Conservation (phyloP, 2,888 invertebrate species). For the Hartigia nigra region DNA sequence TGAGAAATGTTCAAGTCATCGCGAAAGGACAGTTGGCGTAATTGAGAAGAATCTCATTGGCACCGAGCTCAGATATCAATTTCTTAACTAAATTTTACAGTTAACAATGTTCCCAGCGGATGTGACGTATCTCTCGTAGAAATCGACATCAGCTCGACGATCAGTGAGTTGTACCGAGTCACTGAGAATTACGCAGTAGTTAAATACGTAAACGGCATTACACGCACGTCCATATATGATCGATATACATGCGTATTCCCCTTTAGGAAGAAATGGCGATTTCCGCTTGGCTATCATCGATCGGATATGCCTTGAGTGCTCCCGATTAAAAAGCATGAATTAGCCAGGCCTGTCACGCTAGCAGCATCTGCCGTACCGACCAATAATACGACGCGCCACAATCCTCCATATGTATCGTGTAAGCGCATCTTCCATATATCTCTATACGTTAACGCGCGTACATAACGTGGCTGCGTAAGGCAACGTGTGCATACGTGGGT, state of each 20-base stretch:
- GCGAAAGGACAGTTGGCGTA: constrained; percentile 43
- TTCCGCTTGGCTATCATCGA: background rate
- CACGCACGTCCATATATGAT: background rate
- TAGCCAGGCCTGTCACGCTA: background rate
- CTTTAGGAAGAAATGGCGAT: background rate
- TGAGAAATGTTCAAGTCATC: background rate
- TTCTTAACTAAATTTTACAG: background rate
- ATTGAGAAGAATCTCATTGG: constrained; percentile 31
- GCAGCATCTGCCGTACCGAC: background rate
- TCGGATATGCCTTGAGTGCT: background rate
- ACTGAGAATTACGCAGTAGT: background rate
- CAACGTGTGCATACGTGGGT: constrained; percentile 39
- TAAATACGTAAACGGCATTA: background rate
- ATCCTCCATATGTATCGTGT: background rate
- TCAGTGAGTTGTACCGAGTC: background rate
- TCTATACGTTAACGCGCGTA: constrained; percentile 11
- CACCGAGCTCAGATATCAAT: background rate
- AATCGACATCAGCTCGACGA: background rate
- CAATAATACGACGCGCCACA: background rate
- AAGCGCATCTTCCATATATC: background rate
- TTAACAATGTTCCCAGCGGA: background rate
- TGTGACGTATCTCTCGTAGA: background rate
- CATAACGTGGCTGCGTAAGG: constrained; percentile 19
- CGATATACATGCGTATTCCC: background rate
- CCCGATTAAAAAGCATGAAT: background rate